phyloP scores from a whole-genome alignment of 2,797 vertebrate genomes.

The Ficedula albicollis region DNA sequence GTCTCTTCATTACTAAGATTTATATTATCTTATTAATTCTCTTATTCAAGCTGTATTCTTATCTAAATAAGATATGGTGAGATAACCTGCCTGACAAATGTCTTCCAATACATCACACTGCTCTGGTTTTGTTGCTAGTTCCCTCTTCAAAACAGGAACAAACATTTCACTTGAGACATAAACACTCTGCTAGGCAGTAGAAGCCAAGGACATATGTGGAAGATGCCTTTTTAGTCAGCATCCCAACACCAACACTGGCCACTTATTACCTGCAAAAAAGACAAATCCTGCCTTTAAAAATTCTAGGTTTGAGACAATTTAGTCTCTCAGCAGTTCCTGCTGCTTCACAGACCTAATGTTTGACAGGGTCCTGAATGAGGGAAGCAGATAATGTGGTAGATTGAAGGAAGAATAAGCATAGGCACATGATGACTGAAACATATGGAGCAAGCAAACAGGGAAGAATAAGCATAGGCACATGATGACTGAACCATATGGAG shows the following conservation, averaged over 20 bases:
- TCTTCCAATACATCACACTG: not conserved
- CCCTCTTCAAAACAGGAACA: not conserved
- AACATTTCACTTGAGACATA: not conserved
- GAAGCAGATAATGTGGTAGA: not conserved
- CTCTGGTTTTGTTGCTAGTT: not conserved
- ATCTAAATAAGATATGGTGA: not conserved
- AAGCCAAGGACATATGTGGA: accelerated
- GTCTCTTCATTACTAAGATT: not conserved
- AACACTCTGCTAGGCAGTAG: not conserved
- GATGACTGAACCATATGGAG: too few species aligned
- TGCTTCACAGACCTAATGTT: not conserved
- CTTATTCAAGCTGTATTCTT: not conserved
- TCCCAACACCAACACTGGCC: not conserved
- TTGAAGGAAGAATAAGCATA: not conserved
- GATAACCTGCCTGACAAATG: not conserved
- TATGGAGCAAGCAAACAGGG: accelerated
- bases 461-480: too few species aligned
- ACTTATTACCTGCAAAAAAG: not conserved
- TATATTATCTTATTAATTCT: not conserved
- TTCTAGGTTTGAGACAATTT: not conserved
- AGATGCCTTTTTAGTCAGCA: not conserved
- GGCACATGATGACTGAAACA: not conserved
- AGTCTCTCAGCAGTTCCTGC: not conserved
- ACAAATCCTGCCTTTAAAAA: not conserved
- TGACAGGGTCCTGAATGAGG: not conserved